Conservation (phyloP, 2,888 invertebrate genomes). For the Euphydryas editha region DNA sequence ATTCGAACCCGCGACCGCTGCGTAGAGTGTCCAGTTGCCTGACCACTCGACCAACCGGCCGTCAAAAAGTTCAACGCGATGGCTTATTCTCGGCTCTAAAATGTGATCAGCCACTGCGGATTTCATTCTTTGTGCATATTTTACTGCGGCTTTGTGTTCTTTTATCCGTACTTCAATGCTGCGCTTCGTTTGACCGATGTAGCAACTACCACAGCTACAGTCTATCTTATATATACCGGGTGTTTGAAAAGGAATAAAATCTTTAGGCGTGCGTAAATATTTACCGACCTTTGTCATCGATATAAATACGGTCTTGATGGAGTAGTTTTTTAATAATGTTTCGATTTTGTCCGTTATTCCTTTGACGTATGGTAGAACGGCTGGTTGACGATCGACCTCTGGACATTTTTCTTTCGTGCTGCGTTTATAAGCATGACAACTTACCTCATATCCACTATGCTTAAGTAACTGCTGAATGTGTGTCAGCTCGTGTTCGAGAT, state of each 20-base stretch:
- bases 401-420: too few relatives aligned
- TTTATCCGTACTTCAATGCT: constrained; percentile 11
- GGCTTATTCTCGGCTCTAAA: not conserved
- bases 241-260: constrained; percentile 5
- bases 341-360: too few relatives aligned
- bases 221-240: constrained; percentile 7
- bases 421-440: too few relatives aligned
- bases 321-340: too few relatives aligned
- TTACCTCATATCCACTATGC: not conserved
- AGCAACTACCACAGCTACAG: constrained; percentile 15
- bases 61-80: too few relatives aligned
- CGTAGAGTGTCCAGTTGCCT: too few relatives aligned
- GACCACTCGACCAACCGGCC: too few relatives aligned
- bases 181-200: constrained; percentile 11
- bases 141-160: constrained; percentile 12
- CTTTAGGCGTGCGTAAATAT: not conserved
- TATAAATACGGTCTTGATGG: too few relatives aligned
- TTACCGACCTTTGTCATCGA: too few relatives aligned
- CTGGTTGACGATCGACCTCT: too few relatives aligned
- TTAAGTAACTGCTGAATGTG: not conserved
- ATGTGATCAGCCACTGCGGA: not conserved
- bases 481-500: not conserved
- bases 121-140: constrained; percentile 1
- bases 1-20: too few relatives aligned
- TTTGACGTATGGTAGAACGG: too few relatives aligned